Evolutionary conservation across 1,140 invertebrate species (phyloP).

Genomic region (Callitettix versicolor): DNA sequence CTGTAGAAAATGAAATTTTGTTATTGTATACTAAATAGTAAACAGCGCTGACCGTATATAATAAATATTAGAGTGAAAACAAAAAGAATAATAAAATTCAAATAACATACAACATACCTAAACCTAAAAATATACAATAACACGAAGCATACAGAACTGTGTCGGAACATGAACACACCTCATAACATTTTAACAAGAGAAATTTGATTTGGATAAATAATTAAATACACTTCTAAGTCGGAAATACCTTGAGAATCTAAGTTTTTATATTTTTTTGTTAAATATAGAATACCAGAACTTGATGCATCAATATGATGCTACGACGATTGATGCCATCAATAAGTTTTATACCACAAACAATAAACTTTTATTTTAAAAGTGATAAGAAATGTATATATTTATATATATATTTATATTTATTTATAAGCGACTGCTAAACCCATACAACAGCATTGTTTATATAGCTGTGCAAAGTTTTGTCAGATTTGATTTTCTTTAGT

Average conservation of each 20-base stretch:
- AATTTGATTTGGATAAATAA: constrained; percentile 2
- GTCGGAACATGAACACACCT: constrained; percentile 3
- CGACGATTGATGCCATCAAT: not conserved
- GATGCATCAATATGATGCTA: constrained; percentile 12
- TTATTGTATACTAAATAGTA: too few relatives aligned
- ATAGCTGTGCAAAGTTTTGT: too few relatives aligned
- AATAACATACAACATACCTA: too few relatives aligned
- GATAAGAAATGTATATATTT: not conserved
- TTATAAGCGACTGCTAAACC: too few relatives aligned
- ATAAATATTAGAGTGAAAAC: too few relatives aligned
- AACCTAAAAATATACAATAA: too few relatives aligned
- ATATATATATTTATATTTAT: too few relatives aligned
- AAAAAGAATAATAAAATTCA: too few relatives aligned
- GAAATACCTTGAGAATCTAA: not conserved
- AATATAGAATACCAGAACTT: not conserved
- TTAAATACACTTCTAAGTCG: not conserved
- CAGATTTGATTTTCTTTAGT: too few relatives aligned
- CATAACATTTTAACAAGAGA: not conserved
- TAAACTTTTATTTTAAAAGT: not conserved
- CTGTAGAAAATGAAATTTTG: too few relatives aligned
- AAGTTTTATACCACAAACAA: not conserved
- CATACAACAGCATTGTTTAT: too few relatives aligned
- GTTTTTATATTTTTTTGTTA: not conserved
- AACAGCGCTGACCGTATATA: too few relatives aligned
- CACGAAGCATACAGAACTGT: constrained; percentile 3